Evolutionary conservation across 2,797 vertebrate genomes (phyloP).

Genomic region (Chaetodon trifasciatus): DNA sequence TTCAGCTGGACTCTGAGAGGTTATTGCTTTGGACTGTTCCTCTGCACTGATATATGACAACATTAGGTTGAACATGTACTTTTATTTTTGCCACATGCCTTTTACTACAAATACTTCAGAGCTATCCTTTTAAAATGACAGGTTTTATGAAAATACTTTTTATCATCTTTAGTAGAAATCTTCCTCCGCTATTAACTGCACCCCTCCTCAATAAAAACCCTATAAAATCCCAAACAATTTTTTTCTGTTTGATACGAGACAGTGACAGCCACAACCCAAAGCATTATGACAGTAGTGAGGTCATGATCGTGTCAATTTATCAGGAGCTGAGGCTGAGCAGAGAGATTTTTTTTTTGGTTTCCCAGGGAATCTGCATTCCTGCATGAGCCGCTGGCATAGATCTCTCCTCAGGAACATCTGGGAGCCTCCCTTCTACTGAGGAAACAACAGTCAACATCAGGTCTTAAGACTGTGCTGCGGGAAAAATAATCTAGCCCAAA

Average conservation of each 20-base stretch:
- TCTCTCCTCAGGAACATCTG: conserved; percentile 84
- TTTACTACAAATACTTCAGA: neutral
- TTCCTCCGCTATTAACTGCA: neutral
- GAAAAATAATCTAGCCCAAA: conserved; percentile 46
- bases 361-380: conserved; percentile 85
- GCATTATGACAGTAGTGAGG: conserved; percentile 72
- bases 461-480: conserved; percentile 45
- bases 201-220: neutral
- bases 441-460: conserved; percentile 77
- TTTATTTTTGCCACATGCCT: neutral
- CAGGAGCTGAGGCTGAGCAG: conserved; percentile 77
- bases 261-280: conserved; percentile 46
- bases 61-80: neutral
- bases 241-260: conserved; percentile 47
- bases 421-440: conserved; percentile 77
- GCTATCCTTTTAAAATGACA: neutral
- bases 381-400: conserved; percentile 80
- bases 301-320: conserved; percentile 77
- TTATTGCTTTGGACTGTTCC: conserved; percentile 5
- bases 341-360: conserved; percentile 71
- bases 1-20: neutral
- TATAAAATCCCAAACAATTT: conserved; percentile 18
- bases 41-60: neutral
- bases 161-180: conserved; percentile 17
- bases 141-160: neutral